Evolutionary conservation across 2,113 vertebrate species (phyloP).

Genomic region (Formicarius rufipectus): DNA sequence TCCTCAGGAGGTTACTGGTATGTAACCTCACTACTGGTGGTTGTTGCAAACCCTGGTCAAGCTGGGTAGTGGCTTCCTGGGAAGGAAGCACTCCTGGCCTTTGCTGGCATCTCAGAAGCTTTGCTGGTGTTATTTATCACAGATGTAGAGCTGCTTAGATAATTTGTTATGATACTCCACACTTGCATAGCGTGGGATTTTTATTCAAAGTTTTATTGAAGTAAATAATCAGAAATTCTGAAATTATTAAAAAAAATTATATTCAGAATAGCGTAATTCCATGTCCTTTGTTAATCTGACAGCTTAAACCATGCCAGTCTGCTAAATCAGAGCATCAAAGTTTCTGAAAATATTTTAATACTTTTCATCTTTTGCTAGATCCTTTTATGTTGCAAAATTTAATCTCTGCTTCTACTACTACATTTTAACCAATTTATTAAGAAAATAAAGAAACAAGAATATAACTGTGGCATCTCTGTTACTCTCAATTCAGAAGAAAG

Average conservation of each 20-base stretch:
- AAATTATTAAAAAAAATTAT: not conserved
- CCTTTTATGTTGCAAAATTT: not conserved
- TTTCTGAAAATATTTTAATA: not conserved
- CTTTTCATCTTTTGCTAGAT: not conserved
- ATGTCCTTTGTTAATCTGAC: not conserved
- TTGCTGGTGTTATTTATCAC: not conserved
- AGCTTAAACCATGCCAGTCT: not conserved
- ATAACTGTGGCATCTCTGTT: conserved; percentile 6
- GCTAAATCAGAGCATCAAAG: not conserved
- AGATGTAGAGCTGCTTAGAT: not conserved
- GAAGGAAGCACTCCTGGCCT: not conserved
- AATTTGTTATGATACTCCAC: not conserved
- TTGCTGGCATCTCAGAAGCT: not conserved
- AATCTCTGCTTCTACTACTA: not conserved
- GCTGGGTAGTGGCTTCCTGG: too few species aligned
- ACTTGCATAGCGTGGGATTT: not conserved
- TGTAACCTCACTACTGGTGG: accelerated
- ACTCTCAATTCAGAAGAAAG: not conserved
- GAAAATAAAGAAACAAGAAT: not conserved
- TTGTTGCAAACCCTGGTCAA: accelerated
- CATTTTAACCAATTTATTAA: not conserved
- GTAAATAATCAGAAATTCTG: not conserved
- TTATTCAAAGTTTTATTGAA: not conserved
- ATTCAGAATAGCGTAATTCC: not conserved
- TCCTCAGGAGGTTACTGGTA: not conserved